phyloP scores from a whole-genome alignment of 2,113 vertebrate species.

The Edolisoma coerulescens region DNA sequence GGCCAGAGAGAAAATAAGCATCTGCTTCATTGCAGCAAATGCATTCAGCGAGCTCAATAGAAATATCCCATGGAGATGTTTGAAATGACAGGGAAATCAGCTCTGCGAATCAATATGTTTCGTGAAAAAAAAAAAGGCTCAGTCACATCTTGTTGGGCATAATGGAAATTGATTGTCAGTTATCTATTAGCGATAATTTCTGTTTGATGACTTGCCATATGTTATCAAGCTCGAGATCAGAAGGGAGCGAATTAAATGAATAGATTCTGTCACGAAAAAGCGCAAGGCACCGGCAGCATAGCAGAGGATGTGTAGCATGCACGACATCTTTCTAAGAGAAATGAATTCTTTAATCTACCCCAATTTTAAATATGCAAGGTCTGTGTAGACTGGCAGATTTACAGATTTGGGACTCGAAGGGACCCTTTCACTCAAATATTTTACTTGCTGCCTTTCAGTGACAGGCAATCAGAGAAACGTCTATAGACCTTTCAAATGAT shows the following conservation, averaged over 20 bases:
- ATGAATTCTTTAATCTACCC: slow-evolving; percentile 26
- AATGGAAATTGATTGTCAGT: slow-evolving; percentile 66
- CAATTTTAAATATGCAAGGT: slow-evolving; percentile 25
- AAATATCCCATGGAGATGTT: slow-evolving; percentile 37
- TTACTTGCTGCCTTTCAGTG: slow-evolving; percentile 28
- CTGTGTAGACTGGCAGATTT: slow-evolving; percentile 30
- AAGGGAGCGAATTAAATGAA: slow-evolving; percentile 13
- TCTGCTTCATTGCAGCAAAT: slow-evolving; percentile 23
- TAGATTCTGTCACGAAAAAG: slow-evolving; percentile 38
- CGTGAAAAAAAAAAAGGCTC: neutral
- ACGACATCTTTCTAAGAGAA: slow-evolving; percentile 1
- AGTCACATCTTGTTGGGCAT: slow-evolving; percentile 52
- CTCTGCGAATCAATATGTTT: slow-evolving; percentile 3
- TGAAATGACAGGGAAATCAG: slow-evolving; percentile 54
- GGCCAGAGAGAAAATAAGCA: slow-evolving; percentile 21
- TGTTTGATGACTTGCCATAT: slow-evolving; percentile 63
- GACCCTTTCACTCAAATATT: slow-evolving; percentile 33
- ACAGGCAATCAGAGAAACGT: slow-evolving; percentile 37
- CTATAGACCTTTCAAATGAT: slow-evolving; percentile 24
- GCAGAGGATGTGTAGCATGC: neutral
- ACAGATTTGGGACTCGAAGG: slow-evolving; percentile 20
- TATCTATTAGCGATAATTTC: slow-evolving; percentile 65
- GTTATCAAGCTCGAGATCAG: slow-evolving; percentile 49
- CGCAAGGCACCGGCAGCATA: neutral
- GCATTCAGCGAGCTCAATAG: slow-evolving; percentile 1